Percentiles rank a stretch among this genome's conserved stretches.
Evolutionary conservation across 2,113 vertebrate genomes (phyloP).

Genomic region (Dermatemys mawii): DNA sequence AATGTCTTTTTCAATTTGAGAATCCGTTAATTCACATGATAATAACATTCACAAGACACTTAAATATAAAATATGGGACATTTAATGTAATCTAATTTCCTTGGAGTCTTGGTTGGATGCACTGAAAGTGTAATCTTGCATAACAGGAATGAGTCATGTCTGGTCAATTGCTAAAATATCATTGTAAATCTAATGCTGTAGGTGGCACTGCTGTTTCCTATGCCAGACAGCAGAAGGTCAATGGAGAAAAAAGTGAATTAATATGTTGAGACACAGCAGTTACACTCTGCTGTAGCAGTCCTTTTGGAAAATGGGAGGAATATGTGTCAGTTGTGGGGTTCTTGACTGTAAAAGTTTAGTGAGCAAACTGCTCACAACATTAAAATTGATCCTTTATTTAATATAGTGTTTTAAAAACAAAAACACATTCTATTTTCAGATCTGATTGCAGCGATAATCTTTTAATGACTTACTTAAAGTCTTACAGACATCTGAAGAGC

Average conservation of each 20-base stretch:
- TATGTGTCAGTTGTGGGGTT: neutral
- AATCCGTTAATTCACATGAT: neutral
- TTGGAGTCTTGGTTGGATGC: neutral
- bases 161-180: neutral
- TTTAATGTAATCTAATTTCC: neutral
- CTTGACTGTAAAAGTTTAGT: neutral
- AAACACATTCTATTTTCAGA: neutral
- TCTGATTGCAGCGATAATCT: neutral
- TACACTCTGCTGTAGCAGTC: neutral
- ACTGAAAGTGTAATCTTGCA: neutral
- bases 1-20: neutral
- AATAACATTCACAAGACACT: neutral
- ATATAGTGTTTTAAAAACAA: neutral
- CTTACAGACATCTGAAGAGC: neutral
- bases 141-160: neutral
- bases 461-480: neutral
- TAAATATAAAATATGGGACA: neutral
- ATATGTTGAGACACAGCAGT: neutral
- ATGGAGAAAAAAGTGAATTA: neutral
- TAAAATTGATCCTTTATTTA: accelerated
- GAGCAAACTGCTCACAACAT: neutral
- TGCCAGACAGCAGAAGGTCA: neutral
- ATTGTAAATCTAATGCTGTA: neutral
- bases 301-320: neutral
- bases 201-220: neutral